phyloP scores from a whole-genome alignment of 2,797 vertebrate species.

The Nannoperca australis region DNA sequence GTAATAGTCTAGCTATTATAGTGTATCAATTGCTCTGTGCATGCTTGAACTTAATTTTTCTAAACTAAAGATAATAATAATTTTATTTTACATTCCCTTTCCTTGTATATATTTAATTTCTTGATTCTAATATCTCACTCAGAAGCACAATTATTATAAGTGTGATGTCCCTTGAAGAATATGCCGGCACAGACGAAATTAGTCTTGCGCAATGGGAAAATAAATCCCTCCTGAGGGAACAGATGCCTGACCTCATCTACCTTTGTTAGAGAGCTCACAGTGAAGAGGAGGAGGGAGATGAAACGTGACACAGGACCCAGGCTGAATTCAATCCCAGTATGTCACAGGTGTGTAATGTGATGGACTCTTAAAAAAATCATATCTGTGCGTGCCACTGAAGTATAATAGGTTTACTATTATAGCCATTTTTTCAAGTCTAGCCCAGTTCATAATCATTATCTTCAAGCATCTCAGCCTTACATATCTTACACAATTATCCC shows the following conservation, averaged over 20 bases:
- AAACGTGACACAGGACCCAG: constrained; percentile 9
- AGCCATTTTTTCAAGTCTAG: constrained; percentile 12
- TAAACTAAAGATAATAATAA: background rate
- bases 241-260: constrained; percentile 12
- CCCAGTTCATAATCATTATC: constrained; percentile 27
- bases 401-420: background rate
- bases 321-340: background rate
- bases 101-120: background rate
- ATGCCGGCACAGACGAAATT: background rate
- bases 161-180: background rate
- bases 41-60: background rate
- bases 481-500: constrained; percentile 38
- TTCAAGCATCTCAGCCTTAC: constrained; percentile 12
- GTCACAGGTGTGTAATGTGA: background rate
- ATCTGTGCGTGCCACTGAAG: constrained; percentile 4
- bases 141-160: background rate
- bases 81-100: background rate
- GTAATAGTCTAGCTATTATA: background rate
- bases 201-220: background rate
- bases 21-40: background rate
- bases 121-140: background rate
- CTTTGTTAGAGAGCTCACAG: constrained; percentile 11
- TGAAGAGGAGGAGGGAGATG: constrained; percentile 18
- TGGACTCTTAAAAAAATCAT: constrained; percentile 1
- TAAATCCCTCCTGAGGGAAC: background rate